Evolutionary conservation across 2,888 invertebrate genomes (phyloP).

Genomic region (Drosophila atroscutellata): DNA sequence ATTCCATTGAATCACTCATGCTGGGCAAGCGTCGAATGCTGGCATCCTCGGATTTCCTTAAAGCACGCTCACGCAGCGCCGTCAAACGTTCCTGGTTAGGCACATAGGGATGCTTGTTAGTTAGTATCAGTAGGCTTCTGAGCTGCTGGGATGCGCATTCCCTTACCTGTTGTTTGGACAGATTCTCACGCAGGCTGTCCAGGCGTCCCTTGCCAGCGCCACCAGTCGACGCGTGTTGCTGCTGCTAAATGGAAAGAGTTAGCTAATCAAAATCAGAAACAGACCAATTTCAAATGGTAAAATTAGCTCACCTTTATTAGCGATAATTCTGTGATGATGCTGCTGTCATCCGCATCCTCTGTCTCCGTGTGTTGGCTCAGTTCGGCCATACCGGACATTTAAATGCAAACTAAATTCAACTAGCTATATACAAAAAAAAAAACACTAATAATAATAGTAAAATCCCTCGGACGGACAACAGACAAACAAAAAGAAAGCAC

Average conservation of each 20-base stretch:
- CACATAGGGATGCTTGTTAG: background rate
- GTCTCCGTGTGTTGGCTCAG: conserved; percentile 41
- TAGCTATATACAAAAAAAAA: conserved; percentile 38
- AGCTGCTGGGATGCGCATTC: background rate
- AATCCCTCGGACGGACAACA: conserved; percentile 18
- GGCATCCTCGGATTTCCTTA: conserved; percentile 49
- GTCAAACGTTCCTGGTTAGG: conserved; percentile 55
- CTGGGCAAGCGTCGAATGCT: conserved; percentile 25
- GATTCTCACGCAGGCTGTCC: conserved; percentile 64
- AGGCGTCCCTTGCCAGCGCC: conserved; percentile 54
- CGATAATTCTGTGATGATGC: conserved; percentile 53
- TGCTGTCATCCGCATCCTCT: conserved; percentile 52
- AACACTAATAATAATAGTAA: conserved; percentile 8
- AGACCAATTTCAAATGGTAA: background rate
- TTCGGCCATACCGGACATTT: conserved; percentile 29
- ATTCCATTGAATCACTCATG: conserved; percentile 61
- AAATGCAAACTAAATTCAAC: conserved; percentile 26
- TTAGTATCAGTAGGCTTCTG: background rate
- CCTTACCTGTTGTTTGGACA: conserved; percentile 65
- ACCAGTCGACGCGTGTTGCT: conserved; percentile 10
- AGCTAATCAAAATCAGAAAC: background rate
- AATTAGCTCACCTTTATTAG: conserved; percentile 44
- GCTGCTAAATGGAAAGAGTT: background rate
- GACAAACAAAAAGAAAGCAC: conserved; percentile 36
- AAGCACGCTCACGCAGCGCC: conserved; percentile 64